These are phyloP conservation scores for Pantherophis vulpinus DNA, from an alignment of 2,797 vertebrate genomes.

Conservation along the genomic window DNA sequence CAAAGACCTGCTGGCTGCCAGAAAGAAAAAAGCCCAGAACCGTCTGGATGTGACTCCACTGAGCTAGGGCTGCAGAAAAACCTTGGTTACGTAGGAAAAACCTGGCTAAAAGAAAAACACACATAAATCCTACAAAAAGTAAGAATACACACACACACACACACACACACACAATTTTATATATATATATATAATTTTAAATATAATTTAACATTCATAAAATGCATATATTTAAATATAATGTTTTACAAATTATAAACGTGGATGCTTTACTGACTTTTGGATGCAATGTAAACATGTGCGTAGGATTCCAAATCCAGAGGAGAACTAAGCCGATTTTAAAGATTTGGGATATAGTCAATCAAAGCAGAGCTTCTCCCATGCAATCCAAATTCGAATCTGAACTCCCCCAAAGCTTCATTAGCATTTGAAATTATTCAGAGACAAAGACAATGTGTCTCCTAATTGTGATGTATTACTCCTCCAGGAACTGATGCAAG, in stretches of 20 bases:
- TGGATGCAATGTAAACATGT: not conserved
- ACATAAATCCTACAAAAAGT: too few species aligned
- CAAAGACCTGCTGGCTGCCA: too few species aligned
- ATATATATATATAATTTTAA: not conserved
- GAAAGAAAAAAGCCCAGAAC: too few species aligned
- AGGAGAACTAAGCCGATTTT: not conserved
- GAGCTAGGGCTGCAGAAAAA: too few species aligned
- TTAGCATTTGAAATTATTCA: not conserved
- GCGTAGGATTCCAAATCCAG: not conserved
- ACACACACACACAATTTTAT: not conserved
- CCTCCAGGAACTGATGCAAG: not conserved
- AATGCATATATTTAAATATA: not conserved
- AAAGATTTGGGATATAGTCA: not conserved
- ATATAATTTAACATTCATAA: not conserved
- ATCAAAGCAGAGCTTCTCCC: not conserved
- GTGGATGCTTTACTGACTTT: not conserved
- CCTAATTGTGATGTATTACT: not conserved
- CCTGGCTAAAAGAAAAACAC: too few species aligned
- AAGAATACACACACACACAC: too few species aligned
- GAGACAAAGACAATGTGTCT: not conserved
- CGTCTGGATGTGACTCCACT: too few species aligned
- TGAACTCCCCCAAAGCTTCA: not conserved
- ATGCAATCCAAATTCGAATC: not conserved
- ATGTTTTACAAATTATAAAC: not conserved
- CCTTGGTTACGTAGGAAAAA: too few species aligned